phyloP scores from a whole-genome alignment of 2,888 invertebrate species.

The Chydorus sphaericus region DNA sequence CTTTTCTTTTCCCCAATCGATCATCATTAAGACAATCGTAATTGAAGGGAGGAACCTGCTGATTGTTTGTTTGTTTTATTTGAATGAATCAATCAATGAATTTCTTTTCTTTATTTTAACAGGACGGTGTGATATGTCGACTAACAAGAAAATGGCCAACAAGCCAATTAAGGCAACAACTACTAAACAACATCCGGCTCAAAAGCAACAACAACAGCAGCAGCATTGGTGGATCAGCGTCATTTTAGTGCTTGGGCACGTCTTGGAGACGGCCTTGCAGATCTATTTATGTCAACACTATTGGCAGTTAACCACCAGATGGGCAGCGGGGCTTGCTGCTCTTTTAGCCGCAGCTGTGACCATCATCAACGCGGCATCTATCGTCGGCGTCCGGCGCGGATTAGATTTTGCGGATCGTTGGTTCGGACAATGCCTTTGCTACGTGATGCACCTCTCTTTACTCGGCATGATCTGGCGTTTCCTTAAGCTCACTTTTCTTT shows the following conservation, averaged over 20 bases:
- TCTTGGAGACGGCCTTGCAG: slow-evolving; percentile 14
- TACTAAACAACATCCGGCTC: background rate
- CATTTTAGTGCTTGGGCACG: slow-evolving; percentile 10
- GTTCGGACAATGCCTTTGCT: slow-evolving; percentile 23
- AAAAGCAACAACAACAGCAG: too few species aligned
- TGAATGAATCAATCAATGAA: too few species aligned
- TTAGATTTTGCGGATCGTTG: slow-evolving; percentile 23
- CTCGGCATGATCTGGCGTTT: slow-evolving; percentile 23
- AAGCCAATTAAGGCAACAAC: background rate
- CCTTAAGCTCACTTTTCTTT: slow-evolving; percentile 23
- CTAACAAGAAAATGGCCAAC: too few species aligned
- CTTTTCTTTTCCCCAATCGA: too few species aligned
- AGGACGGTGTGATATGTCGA: too few species aligned
- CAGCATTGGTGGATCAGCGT: slow-evolving; percentile 9
- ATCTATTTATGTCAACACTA: slow-evolving; percentile 14
- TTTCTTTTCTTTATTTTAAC: too few species aligned
- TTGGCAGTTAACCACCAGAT: slow-evolving; percentile 6
- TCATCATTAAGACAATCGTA: too few species aligned
- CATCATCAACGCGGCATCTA: slow-evolving; percentile 22
- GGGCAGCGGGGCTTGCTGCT: slow-evolving; percentile 12
- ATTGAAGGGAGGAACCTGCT: too few species aligned
- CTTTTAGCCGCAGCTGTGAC: slow-evolving; percentile 16
- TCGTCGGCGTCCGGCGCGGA: slow-evolving; percentile 22
- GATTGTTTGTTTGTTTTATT: too few species aligned
- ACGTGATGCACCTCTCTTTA: slow-evolving; percentile 22